A percentile compares a stretch with the other conserved stretches of the same genome.
Conservation (phyloP, 2,888 invertebrate genomes). For the Panzeria rudis region DNA sequence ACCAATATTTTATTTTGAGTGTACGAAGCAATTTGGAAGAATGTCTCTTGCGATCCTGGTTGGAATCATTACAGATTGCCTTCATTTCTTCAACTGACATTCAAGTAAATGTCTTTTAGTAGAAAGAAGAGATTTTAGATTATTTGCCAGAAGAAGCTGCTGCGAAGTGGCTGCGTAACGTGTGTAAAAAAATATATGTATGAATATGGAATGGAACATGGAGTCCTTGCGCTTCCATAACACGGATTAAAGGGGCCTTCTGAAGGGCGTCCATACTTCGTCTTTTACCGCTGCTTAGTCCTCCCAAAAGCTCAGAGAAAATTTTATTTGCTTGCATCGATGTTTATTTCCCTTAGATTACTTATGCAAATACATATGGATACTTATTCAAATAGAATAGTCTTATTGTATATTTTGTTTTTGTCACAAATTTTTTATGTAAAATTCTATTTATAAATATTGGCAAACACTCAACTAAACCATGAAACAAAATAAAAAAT, state of each 20-base stretch:
- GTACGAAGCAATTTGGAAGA: no score
- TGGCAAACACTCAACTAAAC: slow-evolving; percentile 65
- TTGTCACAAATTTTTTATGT: slow-evolving; percentile 19
- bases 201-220: background rate
- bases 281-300: background rate
- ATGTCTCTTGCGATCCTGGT: no score
- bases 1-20: no score
- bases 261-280: background rate
- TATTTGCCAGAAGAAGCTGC: no score
- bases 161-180: no score
- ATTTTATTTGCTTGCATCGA: background rate
- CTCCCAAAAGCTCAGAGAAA: background rate
- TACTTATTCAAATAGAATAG: slow-evolving; percentile 18
- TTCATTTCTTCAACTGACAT: no score
- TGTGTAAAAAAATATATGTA: no score
- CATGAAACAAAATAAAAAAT: slow-evolving; percentile 45
- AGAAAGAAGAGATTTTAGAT: no score
- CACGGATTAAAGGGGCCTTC: slow-evolving; percentile 20
- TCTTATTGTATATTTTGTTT: slow-evolving; percentile 24
- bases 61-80: no score
- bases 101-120: no score
- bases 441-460: slow-evolving; percentile 57
- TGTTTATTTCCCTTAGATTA: background rate
- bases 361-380: background rate
- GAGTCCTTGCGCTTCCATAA: background rate